phyloP scores from a whole-genome alignment of 2,888 invertebrate species.

The Torymus aiolomorphi region DNA sequence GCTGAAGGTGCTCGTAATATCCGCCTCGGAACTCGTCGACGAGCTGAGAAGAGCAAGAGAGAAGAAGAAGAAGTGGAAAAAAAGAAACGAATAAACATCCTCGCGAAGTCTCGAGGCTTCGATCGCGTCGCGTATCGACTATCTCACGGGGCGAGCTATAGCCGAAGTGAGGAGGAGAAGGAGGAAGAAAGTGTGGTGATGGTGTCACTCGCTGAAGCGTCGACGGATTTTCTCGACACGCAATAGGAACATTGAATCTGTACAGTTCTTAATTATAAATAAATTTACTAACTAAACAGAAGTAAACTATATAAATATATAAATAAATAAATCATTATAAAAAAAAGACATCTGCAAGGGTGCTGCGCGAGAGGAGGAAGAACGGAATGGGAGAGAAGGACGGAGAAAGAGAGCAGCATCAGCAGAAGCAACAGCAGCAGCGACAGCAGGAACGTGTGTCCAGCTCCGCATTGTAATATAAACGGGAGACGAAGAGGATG shows the following conservation, averaged over 20 bases:
- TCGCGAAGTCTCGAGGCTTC: slow-evolving; percentile 32
- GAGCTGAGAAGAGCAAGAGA: slow-evolving; percentile 30
- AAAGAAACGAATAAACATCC: background rate
- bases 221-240: slow-evolving; percentile 70
- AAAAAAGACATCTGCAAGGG: slow-evolving; percentile 20
- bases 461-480: slow-evolving; percentile 62
- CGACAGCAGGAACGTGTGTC: slow-evolving; percentile 8
- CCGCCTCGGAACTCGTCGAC: slow-evolving; percentile 37
- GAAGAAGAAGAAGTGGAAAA: slow-evolving; percentile 4
- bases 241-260: slow-evolving; percentile 76
- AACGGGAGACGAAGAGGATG: slow-evolving; percentile 25
- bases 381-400: background rate
- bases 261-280: slow-evolving; percentile 76
- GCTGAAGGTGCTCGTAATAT: slow-evolving; percentile 33
- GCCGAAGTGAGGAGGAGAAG: slow-evolving; percentile 6
- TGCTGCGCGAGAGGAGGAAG: no score
- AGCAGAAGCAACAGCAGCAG: background rate
- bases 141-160: slow-evolving; percentile 30
- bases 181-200: slow-evolving; percentile 33
- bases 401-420: slow-evolving; percentile 36
- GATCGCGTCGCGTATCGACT: slow-evolving; percentile 38
- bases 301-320: slow-evolving; percentile 68
- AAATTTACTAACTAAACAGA: slow-evolving; percentile 73
- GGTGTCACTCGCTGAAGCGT: slow-evolving; percentile 62
- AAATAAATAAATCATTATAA: slow-evolving; percentile 66